phyloP scores from a whole-genome alignment of 2,113 vertebrate species.

The Elachura formosa region DNA sequence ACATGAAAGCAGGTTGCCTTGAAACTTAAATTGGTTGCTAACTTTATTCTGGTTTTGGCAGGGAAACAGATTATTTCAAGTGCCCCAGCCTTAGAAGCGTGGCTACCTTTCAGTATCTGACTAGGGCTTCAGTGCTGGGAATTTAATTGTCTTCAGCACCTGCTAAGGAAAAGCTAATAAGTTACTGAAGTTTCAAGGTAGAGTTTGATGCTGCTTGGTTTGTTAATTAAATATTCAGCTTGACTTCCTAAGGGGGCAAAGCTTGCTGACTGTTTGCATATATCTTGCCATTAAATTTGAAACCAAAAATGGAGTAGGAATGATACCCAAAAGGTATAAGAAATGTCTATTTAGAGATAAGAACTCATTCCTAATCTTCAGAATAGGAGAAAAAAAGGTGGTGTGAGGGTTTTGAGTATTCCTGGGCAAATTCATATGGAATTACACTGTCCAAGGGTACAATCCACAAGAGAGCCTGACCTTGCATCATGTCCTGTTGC shows the following conservation, averaged over 20 bases:
- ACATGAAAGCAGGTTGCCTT: not conserved
- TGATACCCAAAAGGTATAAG: not conserved
- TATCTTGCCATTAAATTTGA: not conserved
- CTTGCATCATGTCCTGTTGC: not conserved
- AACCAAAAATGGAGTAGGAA: not conserved
- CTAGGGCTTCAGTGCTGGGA: not conserved
- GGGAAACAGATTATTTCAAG: constrained; percentile 7
- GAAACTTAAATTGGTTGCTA: constrained; percentile 36
- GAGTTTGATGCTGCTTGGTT: not conserved
- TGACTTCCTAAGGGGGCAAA: not conserved
- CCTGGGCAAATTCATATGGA: not conserved
- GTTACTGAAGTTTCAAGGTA: not conserved
- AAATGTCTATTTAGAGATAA: not conserved
- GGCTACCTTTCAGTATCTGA: not conserved
- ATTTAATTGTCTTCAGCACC: constrained; percentile 7
- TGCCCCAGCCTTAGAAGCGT: not conserved
- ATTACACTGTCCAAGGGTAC: not conserved
- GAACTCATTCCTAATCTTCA: not conserved
- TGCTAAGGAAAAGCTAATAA: not conserved
- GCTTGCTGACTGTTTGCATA: not conserved
- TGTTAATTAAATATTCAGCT: not conserved
- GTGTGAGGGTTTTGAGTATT: not conserved
- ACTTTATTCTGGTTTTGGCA: constrained; percentile 6
- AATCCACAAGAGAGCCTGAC: not conserved
- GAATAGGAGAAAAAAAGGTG: not conserved